Base-by-base conservation (phyloP, 2,888 invertebrate genomes). In the Formica aserva region DNA sequence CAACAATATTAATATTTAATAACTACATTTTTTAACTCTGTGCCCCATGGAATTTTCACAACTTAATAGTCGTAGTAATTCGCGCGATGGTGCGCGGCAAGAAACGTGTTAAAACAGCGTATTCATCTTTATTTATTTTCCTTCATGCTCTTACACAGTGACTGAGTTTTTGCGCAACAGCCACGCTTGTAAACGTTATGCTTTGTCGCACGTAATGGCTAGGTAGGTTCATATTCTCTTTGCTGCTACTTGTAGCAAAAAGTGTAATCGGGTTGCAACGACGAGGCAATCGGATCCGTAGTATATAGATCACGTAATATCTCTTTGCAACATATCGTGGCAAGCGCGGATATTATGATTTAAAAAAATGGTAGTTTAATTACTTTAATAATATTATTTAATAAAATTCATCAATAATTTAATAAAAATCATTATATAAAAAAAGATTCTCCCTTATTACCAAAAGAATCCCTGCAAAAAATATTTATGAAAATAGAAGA, bases 141-240 rank as follows among this genome's bases (percentile, higher is more conserved):
- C 41, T 71, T 41, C 32, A 41, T 8, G 57, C 26, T 60, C 45
- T 78, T 78, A n/a, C 60, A 72, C 60, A 78, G 60, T 66, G 78
- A 65, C 71, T 57, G 60, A 45, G 72, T 72, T 80, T 72, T 80
- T 80, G 45, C 60, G 60, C 48, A 80, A 80, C 32, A 9, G 18
- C 72, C 57, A 38, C 41, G 57, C 71, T 71, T 72, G 57, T 78
- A 60, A 69, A 78, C 45, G 71, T 78, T 45, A 22, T 57, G 78
- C 32, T 78, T 78, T 78, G 78, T 78, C 78, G 71, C 78, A 32
- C 72, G 71, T 71, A 78, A 78, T 66, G 32, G 60, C 26, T 45
- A 80, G 60, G 18, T 26, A 35, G 60, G 60, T 62, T 80, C 32
- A 60, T 80, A 60, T 80, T 78, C 45, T 60, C 45, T 45, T 60